Evolutionary conservation across 2,113 vertebrate genomes (phyloP), one percentile per base, ranked within the genome.

Genomic region (Phaethon lepturus): DNA sequence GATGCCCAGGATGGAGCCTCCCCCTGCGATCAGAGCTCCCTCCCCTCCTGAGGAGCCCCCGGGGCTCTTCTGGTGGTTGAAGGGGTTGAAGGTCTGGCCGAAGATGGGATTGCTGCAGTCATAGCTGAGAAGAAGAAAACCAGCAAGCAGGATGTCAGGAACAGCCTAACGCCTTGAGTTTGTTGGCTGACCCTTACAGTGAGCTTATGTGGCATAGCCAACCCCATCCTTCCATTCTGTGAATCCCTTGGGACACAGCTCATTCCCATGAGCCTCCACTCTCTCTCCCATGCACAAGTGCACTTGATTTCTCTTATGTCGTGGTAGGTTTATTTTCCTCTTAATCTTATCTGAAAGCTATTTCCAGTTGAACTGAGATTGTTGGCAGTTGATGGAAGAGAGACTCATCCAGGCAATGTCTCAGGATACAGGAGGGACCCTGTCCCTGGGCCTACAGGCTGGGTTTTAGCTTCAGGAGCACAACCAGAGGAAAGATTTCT

Each of bases 31-130:
- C 85, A 98, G 97, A 33, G 98, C 98, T 28, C 96, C 98, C 38
- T 98, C 98, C 8, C 98, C 98, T 33, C 98, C 98, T 0, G 98
- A 98, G 91, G 98, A 98, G 45, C 98, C 98, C 10, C 98, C 98
- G 0, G 98, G 95, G 63, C 88, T 96, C 90, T 97, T 98, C 53
- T 86, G 84, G 52, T 63, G 53, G n/a, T 96, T 96, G 85, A 92
- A 33, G 1, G 98, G 98, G 45, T 98, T 97, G 53, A 73, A 5
- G 6, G 98, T 98, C 80, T 77, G 96, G 53, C 98, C 97, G 1
- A 97, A 98, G 85, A 97, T 96, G 33, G 91, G 93, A 38, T 98
- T 98, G 88, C 98, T 98, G 96, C 98, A 98, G 47, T 97, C 98
- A 1, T 96, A 98, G 96, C 98, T 98, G 92, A n/a, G 31, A 92